Conservation (phyloP, 2,113 vertebrate genomes). For the Bos javanicus region DNA sequence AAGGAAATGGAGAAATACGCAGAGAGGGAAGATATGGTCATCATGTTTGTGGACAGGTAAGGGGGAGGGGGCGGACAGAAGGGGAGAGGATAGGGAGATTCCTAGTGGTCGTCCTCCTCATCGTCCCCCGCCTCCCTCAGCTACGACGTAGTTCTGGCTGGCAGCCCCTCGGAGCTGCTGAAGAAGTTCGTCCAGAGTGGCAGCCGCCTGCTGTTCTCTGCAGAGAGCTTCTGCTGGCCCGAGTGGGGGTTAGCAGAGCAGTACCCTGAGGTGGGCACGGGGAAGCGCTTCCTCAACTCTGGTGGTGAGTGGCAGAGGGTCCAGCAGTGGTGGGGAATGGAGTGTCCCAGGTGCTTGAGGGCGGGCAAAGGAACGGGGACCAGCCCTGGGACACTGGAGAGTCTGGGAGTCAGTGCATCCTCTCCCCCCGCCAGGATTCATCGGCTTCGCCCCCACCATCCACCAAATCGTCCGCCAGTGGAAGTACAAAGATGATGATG, state of each 20-base stretch:
- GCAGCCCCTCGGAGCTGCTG: constrained; percentile 82
- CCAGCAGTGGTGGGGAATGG: neutral
- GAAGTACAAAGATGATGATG: constrained; percentile 83
- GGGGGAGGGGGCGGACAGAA: too few relatives aligned
- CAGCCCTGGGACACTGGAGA: neutral
- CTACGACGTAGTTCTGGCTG: constrained; percentile 85
- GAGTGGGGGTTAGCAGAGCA: constrained; percentile 84
- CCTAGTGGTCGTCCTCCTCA: neutral
- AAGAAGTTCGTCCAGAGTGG: constrained; percentile 80
- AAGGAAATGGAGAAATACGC: constrained; percentile 85
- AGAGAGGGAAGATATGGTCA: constrained; percentile 77
- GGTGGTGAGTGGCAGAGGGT: constrained; percentile 76
- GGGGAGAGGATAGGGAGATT: neutral
- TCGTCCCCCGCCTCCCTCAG: constrained; percentile 42
- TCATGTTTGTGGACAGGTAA: constrained; percentile 94
- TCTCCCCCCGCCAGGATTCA: constrained; percentile 75
- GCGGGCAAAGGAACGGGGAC: neutral
- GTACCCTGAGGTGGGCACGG: constrained; percentile 82
- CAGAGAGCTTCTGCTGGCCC: constrained; percentile 86
- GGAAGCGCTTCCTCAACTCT: constrained; percentile 87
- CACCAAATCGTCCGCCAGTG: constrained; percentile 80
- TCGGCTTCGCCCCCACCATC: constrained; percentile 82
- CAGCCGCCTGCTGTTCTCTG: constrained; percentile 83
- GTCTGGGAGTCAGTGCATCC: neutral
- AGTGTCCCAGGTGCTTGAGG: neutral